Conservation (phyloP, 2,113 vertebrate species). For the Motacilla tschutschensis region DNA sequence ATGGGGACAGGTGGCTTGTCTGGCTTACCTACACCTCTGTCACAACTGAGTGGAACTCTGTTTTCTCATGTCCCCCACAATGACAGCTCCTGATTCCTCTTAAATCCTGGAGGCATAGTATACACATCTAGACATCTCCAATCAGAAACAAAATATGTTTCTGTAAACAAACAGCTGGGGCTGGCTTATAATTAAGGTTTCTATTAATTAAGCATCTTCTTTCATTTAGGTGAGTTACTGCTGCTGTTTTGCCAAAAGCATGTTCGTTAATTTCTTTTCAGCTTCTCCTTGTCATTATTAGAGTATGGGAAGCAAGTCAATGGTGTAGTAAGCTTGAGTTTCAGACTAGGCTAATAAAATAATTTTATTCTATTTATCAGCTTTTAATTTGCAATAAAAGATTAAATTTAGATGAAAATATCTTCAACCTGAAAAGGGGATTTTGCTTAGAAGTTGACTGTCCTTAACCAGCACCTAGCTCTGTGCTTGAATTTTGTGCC, state of each 20-base stretch:
- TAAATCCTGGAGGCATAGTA: background rate
- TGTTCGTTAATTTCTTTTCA: background rate
- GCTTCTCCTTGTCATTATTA: background rate
- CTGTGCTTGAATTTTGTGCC: background rate
- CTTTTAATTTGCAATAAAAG: background rate
- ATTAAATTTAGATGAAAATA: background rate
- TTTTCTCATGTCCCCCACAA: background rate
- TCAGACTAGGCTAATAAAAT: background rate
- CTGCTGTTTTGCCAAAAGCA: background rate
- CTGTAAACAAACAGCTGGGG: background rate
- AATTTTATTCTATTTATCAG: background rate
- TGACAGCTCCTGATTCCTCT: background rate
- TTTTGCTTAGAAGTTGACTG: background rate
- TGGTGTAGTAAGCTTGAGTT: background rate
- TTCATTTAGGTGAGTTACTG: background rate
- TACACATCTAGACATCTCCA: background rate
- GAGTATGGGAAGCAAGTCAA: background rate
- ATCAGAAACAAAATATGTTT: background rate
- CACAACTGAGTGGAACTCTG: background rate
- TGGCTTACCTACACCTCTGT: background rate
- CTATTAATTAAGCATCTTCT: background rate
- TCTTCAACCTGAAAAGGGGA: background rate
- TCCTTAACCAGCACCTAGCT: background rate
- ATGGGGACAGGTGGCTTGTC: background rate
- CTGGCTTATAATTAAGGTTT: background rate